These are phyloP conservation scores for Hydractinia echinata DNA, from an alignment of 30 jellyfish, hydroid and myxozoan species.

Conservation along the genomic window DNA sequence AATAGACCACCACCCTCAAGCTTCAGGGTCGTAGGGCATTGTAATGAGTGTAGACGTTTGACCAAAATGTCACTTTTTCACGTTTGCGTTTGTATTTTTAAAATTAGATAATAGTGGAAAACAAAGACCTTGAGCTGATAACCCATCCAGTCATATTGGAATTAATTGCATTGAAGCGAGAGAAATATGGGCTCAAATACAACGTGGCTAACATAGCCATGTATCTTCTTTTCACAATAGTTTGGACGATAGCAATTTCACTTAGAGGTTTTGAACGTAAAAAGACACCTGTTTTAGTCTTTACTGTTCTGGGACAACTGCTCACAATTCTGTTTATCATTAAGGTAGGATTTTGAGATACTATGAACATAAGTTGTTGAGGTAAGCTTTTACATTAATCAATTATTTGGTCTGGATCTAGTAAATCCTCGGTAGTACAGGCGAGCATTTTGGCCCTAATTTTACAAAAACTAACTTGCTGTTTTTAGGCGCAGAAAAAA, in stretches of 20 bases:
- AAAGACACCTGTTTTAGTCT: not conserved
- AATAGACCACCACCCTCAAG: not conserved
- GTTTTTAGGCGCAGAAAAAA: too few relatives aligned
- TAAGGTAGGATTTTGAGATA: not conserved
- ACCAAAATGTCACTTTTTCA: not conserved
- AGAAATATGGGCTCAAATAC: not conserved
- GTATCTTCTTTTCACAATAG: not conserved
- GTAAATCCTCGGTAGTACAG: too few relatives aligned
- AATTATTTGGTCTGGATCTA: too few relatives aligned
- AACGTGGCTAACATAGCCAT: not conserved
- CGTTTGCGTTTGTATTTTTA: not conserved
- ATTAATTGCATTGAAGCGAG: not conserved
- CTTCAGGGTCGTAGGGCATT: not conserved
- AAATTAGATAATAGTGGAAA: not conserved
- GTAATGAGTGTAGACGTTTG: not conserved
- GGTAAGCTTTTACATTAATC: too few relatives aligned
- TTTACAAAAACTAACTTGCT: too few relatives aligned
- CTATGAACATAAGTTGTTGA: too few relatives aligned
- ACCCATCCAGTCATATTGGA: constrained; percentile 3
- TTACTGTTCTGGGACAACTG: not conserved
- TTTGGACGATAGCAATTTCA: constrained; percentile 16
- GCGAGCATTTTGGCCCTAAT: too few relatives aligned
- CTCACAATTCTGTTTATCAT: not conserved
- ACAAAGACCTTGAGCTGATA: not conserved
- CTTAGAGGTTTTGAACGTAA: not conserved